Evolutionary conservation across 2,888 invertebrate species (phyloP), one percentile per base, ranked within the genome.

Genomic region (Geotrupes spiniger): DNA sequence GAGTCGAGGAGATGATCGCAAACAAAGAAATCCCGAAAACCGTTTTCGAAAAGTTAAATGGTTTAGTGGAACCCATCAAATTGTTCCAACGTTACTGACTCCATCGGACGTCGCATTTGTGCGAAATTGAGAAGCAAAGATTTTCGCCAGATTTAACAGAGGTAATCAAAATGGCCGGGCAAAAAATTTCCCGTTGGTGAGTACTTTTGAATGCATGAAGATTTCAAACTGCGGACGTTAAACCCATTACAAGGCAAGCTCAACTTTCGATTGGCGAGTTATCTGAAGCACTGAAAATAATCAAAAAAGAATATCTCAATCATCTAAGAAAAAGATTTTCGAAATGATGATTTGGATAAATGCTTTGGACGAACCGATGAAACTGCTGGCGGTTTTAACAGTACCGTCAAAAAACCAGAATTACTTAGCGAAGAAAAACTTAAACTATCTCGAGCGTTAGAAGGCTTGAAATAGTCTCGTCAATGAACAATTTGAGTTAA

Each of bases 361-460:
- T 31, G 36, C 44, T 25, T 40, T 63, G n/a, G 46, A 54, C n/a
- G 56, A 58, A 52, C 60, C 63, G 33, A 16, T 63, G 8, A 53
- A 60, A 39, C 49, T 53, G 26, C 37, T 62, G 10, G 36, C 48
- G 29, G 10, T n/a, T n/a, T n/a, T 6, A 29, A 11, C 8, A 29
- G 11, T 26, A 15, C 29, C 16, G 15, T 5, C 8, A 14, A 28
- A 12, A 40, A 46, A 28, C 9, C 25, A 9, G 27, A 28, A 41
- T 41, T 41, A 21, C 21, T n/a, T n/a, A n/a, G n/a, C n/a, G n/a
- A n/a, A n/a, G n/a, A 21, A 21, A 6, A 21, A 6, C 3, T 26
- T 41, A 26, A 27, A 2, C 14, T 15, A n/a, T n/a, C n/a, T 12
- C 6, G 15, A 9, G 14, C 26, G 9, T 15, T 28, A 11, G 41